Percentiles rank a stretch among this genome's conserved stretches.
These are phyloP conservation scores for Ormyrus pomaceus DNA, from an alignment of 2,888 invertebrate genomes.

Conservation along the genomic window DNA sequence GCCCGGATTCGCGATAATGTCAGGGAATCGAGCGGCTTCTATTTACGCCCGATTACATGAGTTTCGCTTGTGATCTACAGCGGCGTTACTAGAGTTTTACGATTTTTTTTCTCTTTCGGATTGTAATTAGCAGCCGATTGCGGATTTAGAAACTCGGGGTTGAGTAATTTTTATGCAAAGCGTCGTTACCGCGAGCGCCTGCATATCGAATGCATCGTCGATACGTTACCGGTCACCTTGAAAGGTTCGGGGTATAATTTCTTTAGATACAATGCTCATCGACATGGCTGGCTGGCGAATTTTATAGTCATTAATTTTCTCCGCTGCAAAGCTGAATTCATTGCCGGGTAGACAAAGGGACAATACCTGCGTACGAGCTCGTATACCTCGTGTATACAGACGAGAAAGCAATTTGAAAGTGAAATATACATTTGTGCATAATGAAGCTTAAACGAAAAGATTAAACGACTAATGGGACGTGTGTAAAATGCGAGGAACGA, in stretches of 20 bases:
- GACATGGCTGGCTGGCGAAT: background rate
- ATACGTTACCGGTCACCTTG: constrained; percentile 31
- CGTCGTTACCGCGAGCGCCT: background rate
- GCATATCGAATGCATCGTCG: background rate
- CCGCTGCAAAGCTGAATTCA: background rate
- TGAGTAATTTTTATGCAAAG: constrained; percentile 13
- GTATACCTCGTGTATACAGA: background rate
- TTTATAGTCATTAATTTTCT: background rate
- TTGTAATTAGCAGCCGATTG: background rate
- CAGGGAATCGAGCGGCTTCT: no score
- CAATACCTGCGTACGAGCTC: background rate
- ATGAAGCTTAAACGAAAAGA: background rate
- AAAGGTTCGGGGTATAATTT: constrained; percentile 10
- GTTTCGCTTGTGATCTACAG: no score
- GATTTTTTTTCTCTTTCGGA: background rate
- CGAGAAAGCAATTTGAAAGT: constrained; percentile 8
- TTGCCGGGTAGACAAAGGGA: background rate
- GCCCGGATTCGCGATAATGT: no score
- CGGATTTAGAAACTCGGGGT: background rate
- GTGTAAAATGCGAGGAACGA: background rate
- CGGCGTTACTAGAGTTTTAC: background rate
- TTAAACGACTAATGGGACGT: no score
- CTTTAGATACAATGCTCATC: background rate
- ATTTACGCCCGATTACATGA: no score
- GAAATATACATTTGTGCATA: constrained; percentile 14